phyloP scores from a whole-genome alignment of 2,113 vertebrate genomes.

The Suricata suricatta region DNA sequence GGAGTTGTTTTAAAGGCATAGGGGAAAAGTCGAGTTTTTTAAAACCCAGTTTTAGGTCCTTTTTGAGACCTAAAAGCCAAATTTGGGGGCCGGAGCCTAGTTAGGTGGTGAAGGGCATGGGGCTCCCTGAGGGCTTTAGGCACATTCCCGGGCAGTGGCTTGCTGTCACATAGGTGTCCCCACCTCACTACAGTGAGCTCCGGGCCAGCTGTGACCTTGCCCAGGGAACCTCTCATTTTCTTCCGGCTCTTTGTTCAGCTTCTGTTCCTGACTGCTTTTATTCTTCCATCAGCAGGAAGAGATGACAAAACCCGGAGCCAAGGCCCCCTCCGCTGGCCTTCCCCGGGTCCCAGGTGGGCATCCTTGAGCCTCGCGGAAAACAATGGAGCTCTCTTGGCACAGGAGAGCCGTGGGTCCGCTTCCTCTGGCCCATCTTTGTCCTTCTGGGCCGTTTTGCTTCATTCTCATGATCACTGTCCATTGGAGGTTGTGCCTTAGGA shows the following conservation, averaged over 20 bases:
- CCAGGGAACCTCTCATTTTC: not conserved
- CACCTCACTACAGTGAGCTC: fast-evolving
- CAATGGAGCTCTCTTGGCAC: not conserved
- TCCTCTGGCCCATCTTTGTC: not conserved
- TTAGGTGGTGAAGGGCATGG: not conserved
- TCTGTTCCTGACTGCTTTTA: constrained; percentile 20
- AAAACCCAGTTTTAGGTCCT: not conserved
- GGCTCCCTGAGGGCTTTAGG: not conserved
- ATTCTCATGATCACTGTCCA: no score
- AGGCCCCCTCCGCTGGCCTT: not conserved
- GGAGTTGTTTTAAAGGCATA: constrained; percentile 5
- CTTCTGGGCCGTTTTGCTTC: not conserved
- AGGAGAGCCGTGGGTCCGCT: not conserved
- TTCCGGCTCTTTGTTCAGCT: constrained; percentile 32
- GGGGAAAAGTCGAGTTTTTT: not conserved
- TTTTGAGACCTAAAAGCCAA: not conserved
- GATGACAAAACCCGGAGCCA: constrained; percentile 1
- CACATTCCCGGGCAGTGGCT: not conserved
- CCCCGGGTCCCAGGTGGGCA: no score
- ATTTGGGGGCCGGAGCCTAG: not conserved
- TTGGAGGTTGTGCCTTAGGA: not conserved
- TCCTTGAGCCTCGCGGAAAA: not conserved
- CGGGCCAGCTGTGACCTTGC: not conserved
- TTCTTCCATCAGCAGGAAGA: constrained; percentile 61
- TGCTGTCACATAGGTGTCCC: not conserved